These are phyloP conservation scores for Amblyjoppa fuscipennis DNA, from an alignment of 2,888 invertebrate species.

Conservation along the genomic window DNA sequence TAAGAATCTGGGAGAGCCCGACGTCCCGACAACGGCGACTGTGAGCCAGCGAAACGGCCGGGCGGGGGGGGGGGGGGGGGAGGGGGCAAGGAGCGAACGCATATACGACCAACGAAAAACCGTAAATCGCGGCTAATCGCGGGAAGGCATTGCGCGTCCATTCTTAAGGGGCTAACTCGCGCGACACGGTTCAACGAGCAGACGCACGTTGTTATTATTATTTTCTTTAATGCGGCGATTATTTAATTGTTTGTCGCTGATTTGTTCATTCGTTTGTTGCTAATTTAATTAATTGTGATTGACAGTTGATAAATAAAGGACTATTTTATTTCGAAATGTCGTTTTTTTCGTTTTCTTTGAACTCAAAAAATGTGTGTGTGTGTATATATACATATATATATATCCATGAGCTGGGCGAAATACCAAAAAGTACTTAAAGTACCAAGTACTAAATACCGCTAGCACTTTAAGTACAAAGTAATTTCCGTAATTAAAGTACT, in stretches of 20 bases:
- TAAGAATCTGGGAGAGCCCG: constrained; percentile 65
- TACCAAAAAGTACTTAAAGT: no score
- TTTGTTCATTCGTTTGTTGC: no score
- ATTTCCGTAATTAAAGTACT: no score
- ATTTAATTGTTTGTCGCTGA: background rate
- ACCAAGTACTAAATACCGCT: no score
- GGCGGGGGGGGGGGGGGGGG: constrained; percentile 43
- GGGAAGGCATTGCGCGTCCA: constrained; percentile 68
- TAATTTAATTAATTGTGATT: no score
- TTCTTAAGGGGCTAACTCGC: constrained; percentile 45
- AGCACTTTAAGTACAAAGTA: no score
- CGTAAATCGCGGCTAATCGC: constrained; percentile 72
- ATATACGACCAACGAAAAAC: constrained; percentile 64
- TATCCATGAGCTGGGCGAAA: no score
- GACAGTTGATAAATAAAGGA: no score
- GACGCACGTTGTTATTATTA: background rate
- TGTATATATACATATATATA: no score
- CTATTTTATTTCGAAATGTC: no score
- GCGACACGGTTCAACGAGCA: constrained; percentile 31
- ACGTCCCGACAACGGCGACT: constrained; percentile 66
- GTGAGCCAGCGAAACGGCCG: constrained; percentile 56
- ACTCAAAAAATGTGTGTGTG: no score
- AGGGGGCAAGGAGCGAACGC: constrained; percentile 30
- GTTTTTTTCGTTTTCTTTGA: no score
- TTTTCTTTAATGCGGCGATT: background rate